phyloP scores from a whole-genome alignment of 2,797 vertebrate genomes.

The Phyllotis vaccarum region DNA sequence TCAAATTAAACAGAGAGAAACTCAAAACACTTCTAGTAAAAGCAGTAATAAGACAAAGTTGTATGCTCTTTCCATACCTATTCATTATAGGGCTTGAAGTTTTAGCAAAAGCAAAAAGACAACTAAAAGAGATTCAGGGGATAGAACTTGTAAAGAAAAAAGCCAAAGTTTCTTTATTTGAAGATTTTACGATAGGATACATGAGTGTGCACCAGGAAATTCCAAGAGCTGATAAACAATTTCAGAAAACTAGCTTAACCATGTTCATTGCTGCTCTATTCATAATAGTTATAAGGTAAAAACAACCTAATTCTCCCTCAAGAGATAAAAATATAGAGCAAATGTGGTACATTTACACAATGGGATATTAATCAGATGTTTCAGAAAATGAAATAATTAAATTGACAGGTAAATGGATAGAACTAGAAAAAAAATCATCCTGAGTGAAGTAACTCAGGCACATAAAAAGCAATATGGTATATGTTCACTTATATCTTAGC shows the following conservation, averaged over 20 bases:
- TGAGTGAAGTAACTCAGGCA: neutral
- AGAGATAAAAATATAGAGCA: neutral
- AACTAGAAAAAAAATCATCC: neutral
- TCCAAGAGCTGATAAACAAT: too few relatives aligned
- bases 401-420: neutral
- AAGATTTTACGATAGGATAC: neutral
- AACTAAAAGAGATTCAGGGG: neutral
- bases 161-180: neutral
- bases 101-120: neutral
- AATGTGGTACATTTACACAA: neutral
- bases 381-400: neutral
- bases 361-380: neutral
- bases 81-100: neutral
- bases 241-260: too few relatives aligned
- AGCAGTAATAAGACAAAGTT: neutral
- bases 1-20: neutral
- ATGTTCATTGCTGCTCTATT: neutral
- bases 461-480: neutral
- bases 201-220: too few relatives aligned
- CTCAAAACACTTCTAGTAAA: neutral
- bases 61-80: neutral
- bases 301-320: neutral
- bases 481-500: neutral
- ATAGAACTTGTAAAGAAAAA: neutral
- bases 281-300: neutral